Percentiles rank a stretch among this genome's conserved stretches.
phyloP scores from a whole-genome alignment of 2,888 invertebrate genomes.

The Ashinkailepas kermadecensis region DNA sequence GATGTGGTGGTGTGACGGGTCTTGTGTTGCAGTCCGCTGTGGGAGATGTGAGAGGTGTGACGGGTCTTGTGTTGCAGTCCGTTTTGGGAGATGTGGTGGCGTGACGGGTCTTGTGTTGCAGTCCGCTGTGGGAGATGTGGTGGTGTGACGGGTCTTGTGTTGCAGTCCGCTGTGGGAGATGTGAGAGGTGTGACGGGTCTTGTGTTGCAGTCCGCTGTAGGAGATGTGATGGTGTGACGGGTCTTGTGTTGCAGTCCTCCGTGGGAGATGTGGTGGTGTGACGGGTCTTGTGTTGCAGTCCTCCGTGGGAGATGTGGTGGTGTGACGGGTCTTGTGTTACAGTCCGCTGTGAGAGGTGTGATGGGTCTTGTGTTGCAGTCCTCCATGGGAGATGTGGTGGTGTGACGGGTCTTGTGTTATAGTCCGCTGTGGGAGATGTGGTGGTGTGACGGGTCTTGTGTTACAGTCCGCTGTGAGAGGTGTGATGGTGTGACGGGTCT shows the following conservation, averaged over 20 bases:
- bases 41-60: conserved; percentile 71
- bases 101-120: conserved; percentile 36
- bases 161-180: conserved; percentile 95
- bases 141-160: too few species aligned
- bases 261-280: conserved; percentile 77
- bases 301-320: conserved; percentile 90
- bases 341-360: conserved; percentile 99
- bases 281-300: conserved; percentile 48
- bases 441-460: too few species aligned
- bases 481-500: conserved; percentile 47
- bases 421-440: conserved; percentile 98
- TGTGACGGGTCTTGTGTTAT: too few species aligned
- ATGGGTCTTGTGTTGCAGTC: too few species aligned
- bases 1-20: conserved; percentile 52
- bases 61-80: conserved; percentile 53
- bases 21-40: conserved; percentile 62
- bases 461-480: conserved; percentile 91
- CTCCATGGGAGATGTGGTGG: too few species aligned
- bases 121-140: conserved; percentile 97
- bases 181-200: conserved; percentile 41
- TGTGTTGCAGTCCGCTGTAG: conserved; percentile 73
- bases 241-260: conserved; percentile 58
- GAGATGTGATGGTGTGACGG: conserved; percentile 61
- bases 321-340: too few species aligned
- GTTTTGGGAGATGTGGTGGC: conserved; percentile 84